Evolutionary conservation across 1,140 invertebrate species (phyloP).

Genomic region (Drosophila ironensis): DNA sequence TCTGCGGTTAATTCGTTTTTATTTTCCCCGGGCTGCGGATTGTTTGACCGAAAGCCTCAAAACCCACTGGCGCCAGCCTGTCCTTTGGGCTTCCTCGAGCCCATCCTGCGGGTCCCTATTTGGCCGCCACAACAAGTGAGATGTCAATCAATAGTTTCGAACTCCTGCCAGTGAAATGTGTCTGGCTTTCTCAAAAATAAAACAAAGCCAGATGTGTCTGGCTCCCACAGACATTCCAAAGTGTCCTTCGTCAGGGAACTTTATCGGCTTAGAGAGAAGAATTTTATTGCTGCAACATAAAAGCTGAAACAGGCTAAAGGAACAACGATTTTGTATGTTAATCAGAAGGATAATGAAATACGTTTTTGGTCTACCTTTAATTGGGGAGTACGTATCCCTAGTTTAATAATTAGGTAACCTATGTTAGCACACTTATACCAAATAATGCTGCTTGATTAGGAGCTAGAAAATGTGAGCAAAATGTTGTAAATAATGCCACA

Average conservation of each 20-base stretch:
- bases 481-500: too few relatives aligned
- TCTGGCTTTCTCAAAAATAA: not conserved
- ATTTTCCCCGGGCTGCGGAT: constrained; percentile 13
- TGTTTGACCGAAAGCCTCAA: constrained; percentile 26
- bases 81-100: not conserved
- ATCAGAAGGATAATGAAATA: too few relatives aligned
- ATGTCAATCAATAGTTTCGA: constrained; percentile 35
- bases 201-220: not conserved
- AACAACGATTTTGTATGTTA: too few relatives aligned
- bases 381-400: too few relatives aligned
- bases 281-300: too few relatives aligned
- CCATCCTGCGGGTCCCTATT: not conserved
- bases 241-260: not conserved
- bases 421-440: too few relatives aligned
- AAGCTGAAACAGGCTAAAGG: too few relatives aligned
- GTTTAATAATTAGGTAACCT: too few relatives aligned
- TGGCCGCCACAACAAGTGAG: constrained; percentile 24
- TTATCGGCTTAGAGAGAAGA: too few relatives aligned
- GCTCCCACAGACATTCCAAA: not conserved
- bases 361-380: too few relatives aligned
- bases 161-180: not conserved
- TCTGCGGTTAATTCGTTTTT: constrained; percentile 40
- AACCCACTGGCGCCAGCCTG: constrained; percentile 32
- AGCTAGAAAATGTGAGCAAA: too few relatives aligned
- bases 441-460: too few relatives aligned